Base-by-base conservation (phyloP, 2,888 invertebrate genomes). In the Heliconius sara region DNA sequence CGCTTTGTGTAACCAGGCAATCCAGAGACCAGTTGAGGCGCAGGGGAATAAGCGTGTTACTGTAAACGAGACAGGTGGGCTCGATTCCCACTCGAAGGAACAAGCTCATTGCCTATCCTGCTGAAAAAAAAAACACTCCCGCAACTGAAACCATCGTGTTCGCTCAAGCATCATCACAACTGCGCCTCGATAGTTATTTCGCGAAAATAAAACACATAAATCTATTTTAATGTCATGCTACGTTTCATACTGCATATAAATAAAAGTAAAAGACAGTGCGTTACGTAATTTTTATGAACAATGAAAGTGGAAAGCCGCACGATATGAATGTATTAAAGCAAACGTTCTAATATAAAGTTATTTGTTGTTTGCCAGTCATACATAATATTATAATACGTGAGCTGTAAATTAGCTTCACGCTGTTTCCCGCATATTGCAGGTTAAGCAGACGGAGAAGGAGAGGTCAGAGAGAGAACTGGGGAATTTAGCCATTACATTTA, bases 271-370 rank as follows among this genome's bases (percentile, higher is more conserved):
- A 79, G 68, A 71, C 71, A 72, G 63, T 43, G 52, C 39, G 76
- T 79, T 78, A 76, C 71, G 76, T 79, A 79, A 82, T 80, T 77
- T 78, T 77, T 78, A 80, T 78, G 77, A 77, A 80, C 81, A 79
- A 82, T 76, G 83, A 80, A 82, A 83, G 82, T 80, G 79, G 80
- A 79, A 79, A 79, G 81, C 79, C 70, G 76, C 67, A 68, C 74
- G 63, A 27, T 81, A 81, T 34, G 76, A 78, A 78, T 79, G 78
- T 74, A 71, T 78, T 72, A 80, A 19, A 70, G 47, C 76, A 68
- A 77, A 78, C 57, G 30, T 75, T 78, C 74, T 70, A 70, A 78
- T 75, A 68, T 78, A 78, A 65, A 75, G 60, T 25, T 43, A 74
- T 39, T 65, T 73, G 52, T 13, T 75, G 75, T 43, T 43, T 39